Evolutionary conservation across 1,140 invertebrate genomes (phyloP), one percentile per base, ranked within the genome.

Genomic region (Drosophila ercepeae): DNA sequence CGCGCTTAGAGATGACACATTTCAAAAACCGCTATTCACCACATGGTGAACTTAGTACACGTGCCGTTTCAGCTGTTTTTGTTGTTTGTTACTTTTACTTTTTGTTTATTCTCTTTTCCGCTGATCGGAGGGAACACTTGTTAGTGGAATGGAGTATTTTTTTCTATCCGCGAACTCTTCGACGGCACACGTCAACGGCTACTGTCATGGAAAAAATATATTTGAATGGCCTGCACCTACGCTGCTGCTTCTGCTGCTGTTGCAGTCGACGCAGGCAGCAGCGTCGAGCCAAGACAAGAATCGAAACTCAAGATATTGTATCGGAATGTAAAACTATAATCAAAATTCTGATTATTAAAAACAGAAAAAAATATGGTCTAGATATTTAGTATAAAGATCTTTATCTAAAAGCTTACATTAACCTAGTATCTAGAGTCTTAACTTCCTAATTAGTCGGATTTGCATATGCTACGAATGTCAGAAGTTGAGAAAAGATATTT

Each of bases 151-250:
- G 23, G 9, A 53, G 39, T 64, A n/a, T 36, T 36, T 50, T 48
- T 48, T 29, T 11, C 50, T 32, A 53, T 9, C 16, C 34, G 45
- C 45, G 51, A 59, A 53, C 75, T 65, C 51, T 78, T 77, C 61
- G 67, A 63, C 29, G 72, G 48, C 63, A 84, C 82, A 81, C 76
- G 82, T 81, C 81, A 76, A 86, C 68, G 75, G 53, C 42, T 64
- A 72, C 69, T 72, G 49, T 44, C 21, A 14, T 70, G 64, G 65
- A 69, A 63, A 63, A 54, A 25, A 42, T 59, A 32, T 44, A 50
- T 73, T 54, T 39, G 32, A 73, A 32, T 48, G 27, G 46, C n/a
- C 39, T 19, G 39, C 16, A n/a, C 16, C 6, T 42, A 7, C 34
- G 29, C 42, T 23, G 57, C 39, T 41, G 46, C 49, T n/a, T n/a